Evolutionary conservation across 2,113 vertebrate genomes (phyloP).

Genomic region (Ailurus styani): DNA sequence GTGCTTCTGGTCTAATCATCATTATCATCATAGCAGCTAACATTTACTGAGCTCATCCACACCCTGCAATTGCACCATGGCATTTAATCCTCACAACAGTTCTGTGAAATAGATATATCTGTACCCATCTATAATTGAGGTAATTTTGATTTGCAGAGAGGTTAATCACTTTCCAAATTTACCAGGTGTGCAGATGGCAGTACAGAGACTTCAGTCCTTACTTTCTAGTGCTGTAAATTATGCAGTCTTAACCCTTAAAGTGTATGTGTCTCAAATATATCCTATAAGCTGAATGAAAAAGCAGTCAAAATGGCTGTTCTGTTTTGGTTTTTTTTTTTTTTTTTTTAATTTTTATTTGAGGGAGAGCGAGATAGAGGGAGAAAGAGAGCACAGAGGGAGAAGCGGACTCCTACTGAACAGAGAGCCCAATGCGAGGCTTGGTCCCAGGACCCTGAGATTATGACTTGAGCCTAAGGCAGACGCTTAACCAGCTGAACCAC

Average conservation of each 20-base stretch:
- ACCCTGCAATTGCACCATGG: background rate
- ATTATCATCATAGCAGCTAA: background rate
- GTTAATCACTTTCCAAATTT: background rate
- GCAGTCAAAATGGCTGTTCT: background rate
- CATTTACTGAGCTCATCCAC: conserved; percentile 1
- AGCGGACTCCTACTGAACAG: background rate
- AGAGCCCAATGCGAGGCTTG: background rate
- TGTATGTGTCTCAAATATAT: background rate
- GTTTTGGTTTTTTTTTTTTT: background rate
- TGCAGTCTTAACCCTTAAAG: background rate
- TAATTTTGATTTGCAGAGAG: background rate
- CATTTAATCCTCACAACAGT: background rate
- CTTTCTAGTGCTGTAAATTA: background rate
- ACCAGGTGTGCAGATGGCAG: background rate
- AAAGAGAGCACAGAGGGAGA: background rate
- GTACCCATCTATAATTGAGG: background rate
- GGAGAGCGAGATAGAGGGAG: background rate
- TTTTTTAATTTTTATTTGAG: background rate
- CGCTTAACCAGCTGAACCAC: background rate
- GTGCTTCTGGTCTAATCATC: background rate
- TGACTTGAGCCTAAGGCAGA: background rate
- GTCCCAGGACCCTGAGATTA: background rate
- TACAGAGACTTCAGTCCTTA: background rate
- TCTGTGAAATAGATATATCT: background rate
- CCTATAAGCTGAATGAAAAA: background rate